Percentiles rank a stretch among this genome's conserved stretches.
These are phyloP conservation scores for Pachydiplax longipennis DNA, from an alignment of 2,888 invertebrate genomes.

Conservation along the genomic window DNA sequence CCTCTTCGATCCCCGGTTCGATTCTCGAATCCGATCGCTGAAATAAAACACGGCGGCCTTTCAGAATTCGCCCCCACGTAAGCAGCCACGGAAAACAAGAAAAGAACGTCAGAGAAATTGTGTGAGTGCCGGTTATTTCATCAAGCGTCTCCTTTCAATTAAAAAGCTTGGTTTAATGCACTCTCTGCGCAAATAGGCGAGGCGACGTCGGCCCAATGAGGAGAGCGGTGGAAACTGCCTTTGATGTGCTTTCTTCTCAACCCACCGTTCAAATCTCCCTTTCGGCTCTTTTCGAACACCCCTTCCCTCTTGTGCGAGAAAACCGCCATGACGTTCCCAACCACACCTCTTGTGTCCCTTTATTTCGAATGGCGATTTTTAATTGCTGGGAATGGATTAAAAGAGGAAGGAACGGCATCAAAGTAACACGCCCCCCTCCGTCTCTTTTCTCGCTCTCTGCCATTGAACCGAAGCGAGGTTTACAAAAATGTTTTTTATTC, in stretches of 20 bases:
- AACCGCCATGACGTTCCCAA: not conserved
- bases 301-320: not conserved
- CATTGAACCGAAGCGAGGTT: not conserved
- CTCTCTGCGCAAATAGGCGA: not conserved
- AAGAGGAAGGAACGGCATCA: not conserved
- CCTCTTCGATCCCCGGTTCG: not conserved
- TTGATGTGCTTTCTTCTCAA: not conserved
- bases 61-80: not conserved
- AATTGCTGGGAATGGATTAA: slow-evolving; percentile 21
- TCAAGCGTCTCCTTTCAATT: slow-evolving; percentile 4
- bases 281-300: not conserved
- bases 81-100: not conserved
- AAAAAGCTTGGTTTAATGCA: not conserved
- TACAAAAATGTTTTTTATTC: not conserved
- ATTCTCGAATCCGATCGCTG: not conserved
- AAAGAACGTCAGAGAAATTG: slow-evolving; percentile 3
- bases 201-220: not conserved
- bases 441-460: not conserved
- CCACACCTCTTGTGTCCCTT: not conserved
- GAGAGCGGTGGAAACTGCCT: not conserved
- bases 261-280: not conserved
- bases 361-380: slow-evolving; percentile 25
- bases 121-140: slow-evolving; percentile 30
- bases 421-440: slow-evolving; percentile 12
- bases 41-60: not conserved